These are phyloP conservation scores for Meandrusa payeni DNA, from an alignment of 2,888 invertebrate genomes.

Conservation along the genomic window DNA sequence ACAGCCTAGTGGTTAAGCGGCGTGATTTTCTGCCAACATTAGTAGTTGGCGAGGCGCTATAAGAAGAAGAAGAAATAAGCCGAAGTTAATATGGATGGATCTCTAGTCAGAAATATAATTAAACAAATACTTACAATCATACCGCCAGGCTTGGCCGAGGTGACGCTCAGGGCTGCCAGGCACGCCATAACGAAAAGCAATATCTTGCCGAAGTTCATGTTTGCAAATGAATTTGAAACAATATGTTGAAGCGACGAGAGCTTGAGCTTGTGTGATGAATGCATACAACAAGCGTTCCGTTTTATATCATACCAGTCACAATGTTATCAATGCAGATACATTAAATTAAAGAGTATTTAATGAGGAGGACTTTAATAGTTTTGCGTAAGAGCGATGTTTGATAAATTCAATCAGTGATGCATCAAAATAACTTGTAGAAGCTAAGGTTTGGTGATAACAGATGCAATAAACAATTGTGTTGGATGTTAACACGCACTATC, in stretches of 20 bases:
- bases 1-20: too few species aligned
- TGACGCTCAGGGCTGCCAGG: conserved; percentile 37
- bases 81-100: too few species aligned
- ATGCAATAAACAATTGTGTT: neutral
- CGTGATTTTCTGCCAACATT: too few species aligned
- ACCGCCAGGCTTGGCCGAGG: conserved; percentile 44
- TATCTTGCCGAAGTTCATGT: conserved; percentile 36
- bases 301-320: conserved; percentile 2
- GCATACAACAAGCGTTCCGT: neutral
- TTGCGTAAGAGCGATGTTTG: neutral
- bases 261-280: conserved; percentile 1
- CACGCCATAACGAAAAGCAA: conserved; percentile 46
- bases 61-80: too few species aligned
- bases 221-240: neutral
- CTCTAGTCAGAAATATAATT: too few species aligned
- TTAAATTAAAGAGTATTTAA: neutral
- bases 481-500: too few species aligned
- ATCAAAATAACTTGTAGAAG: too few species aligned
- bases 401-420: neutral
- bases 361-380: neutral
- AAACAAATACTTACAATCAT: conserved; percentile 43
- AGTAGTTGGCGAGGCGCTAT: too few species aligned
- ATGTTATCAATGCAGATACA: neutral
- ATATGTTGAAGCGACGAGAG: neutral
- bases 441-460: conserved; percentile 1